Evolutionary conservation across 2,888 invertebrate genomes (phyloP), one percentile per base, ranked within the genome.

Genomic region (Melanargia galathea): DNA sequence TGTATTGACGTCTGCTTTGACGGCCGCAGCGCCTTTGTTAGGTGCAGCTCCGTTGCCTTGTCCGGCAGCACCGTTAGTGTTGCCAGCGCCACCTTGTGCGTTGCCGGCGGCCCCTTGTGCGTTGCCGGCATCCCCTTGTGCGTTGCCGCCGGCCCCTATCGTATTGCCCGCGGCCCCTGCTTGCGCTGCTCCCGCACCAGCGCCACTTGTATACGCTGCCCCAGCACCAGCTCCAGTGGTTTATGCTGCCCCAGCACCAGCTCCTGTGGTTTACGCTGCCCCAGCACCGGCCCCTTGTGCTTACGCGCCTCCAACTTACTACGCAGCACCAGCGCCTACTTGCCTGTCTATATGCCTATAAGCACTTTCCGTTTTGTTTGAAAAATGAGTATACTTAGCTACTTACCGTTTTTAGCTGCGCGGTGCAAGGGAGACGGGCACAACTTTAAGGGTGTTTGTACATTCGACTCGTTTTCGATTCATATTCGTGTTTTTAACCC

Each of bases 1-100:
- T 0, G 75, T 83, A 11, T 59, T 84, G 35, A 76, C 80, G 0
- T 82, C 84, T 2, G 82, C 79, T 5, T 61, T 85, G 45, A 72
- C 78, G 0, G 83, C 79, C 2, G 64, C 82, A 18, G 72, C 76
- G 0, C 84, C 84, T 1, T 48, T 84, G 57, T 51, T 84, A 2
- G 74, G 35, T 0, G 64, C 68, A 65, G 63, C 56, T 26, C 56
- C 54, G 22, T 40, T 35, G 18, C 43, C 24, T 7, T 48, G 48
- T 7, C 51, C 63, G 26, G 57, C 58, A 24, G 24, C 56, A 0
- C 62, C 62, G n/a, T 11, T 56, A 35, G 40, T 54, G 2, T 70
- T 55, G 63, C 69, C 48, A 46, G 49, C 55, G 59, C 62, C 40
- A 8, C 62, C 49, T 38, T 1, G 69, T 71, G 0, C 66, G 68